These are phyloP conservation scores for Druceiella hillmani DNA, from an alignment of 2,888 invertebrate species.

Conservation along the genomic window DNA sequence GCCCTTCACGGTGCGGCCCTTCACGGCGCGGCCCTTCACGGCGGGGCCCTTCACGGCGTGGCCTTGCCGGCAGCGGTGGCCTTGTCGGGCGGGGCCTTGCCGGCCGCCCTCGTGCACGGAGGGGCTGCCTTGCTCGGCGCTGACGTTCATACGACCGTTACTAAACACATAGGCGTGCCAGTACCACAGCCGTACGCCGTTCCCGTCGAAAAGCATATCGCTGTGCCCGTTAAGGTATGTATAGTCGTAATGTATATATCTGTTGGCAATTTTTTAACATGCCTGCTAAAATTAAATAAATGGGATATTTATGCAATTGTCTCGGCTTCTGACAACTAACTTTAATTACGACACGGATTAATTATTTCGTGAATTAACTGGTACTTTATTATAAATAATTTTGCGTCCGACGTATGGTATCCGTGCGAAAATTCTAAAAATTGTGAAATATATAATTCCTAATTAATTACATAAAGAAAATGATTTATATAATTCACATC, in stretches of 20 bases:
- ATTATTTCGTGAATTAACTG: too few species aligned
- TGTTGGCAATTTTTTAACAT: neutral
- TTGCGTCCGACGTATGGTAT: too few species aligned
- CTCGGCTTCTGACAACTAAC: neutral
- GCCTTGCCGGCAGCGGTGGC: too few species aligned
- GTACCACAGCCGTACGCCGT: conserved; percentile 48
- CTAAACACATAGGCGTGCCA: conserved; percentile 46
- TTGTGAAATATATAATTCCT: too few species aligned
- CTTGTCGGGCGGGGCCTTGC: conserved; percentile 22
- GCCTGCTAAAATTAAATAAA: neutral
- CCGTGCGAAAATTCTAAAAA: too few species aligned
- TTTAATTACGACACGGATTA: too few species aligned
- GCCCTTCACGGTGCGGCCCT: too few species aligned
- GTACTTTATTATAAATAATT: too few species aligned
- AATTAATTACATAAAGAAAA: too few species aligned
- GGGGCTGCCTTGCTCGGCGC: conserved; percentile 37
- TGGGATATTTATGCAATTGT: conserved; percentile 1
- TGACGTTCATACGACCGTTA: conserved; percentile 46
- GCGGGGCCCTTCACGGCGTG: too few species aligned
- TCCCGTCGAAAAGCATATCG: conserved; percentile 44
- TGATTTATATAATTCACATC: too few species aligned
- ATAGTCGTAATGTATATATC: neutral
- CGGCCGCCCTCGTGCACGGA: conserved; percentile 19
- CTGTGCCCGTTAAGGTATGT: conserved; percentile 41
- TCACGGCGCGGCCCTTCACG: too few species aligned